phyloP scores from a whole-genome alignment of 2,113 vertebrate genomes.

The Actenoides hombroni region DNA sequence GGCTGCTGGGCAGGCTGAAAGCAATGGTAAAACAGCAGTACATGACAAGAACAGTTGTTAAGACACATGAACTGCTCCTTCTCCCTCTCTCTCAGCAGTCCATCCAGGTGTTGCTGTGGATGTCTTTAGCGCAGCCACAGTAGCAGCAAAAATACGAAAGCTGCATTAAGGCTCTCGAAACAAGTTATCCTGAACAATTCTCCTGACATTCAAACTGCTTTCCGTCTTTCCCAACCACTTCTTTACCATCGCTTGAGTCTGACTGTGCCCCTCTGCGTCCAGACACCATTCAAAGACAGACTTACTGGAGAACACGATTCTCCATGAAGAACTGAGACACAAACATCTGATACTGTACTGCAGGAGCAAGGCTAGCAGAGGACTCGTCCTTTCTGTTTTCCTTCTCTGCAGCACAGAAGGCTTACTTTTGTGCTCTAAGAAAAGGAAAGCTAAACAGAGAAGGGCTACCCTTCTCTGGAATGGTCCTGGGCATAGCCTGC shows the following conservation, averaged over 20 bases:
- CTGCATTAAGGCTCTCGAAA: not conserved
- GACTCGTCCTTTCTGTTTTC: not conserved
- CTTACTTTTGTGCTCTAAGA: not conserved
- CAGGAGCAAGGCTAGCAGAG: not conserved
- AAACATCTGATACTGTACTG: rapidly evolving
- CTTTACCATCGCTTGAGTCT: not conserved
- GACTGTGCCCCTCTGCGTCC: not conserved
- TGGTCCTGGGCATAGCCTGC: rapidly evolving
- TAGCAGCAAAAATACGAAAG: rapidly evolving
- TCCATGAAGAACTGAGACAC: not conserved
- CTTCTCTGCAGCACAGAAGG: not conserved
- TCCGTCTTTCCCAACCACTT: not conserved
- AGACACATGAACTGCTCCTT: not conserved
- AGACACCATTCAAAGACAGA: not conserved
- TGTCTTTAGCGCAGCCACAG: not conserved
- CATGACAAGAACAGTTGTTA: not conserved
- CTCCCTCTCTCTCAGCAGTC: not conserved
- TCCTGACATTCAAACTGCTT: not conserved
- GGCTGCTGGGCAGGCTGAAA: not conserved
- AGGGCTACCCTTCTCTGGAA: not conserved
- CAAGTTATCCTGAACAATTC: not conserved
- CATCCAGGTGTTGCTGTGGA: not conserved
- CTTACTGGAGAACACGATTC: not conserved
- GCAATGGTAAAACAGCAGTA: not conserved
- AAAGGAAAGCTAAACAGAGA: not conserved